Conservation (phyloP, 2,888 invertebrate genomes). For the Morinoia aosen region DNA sequence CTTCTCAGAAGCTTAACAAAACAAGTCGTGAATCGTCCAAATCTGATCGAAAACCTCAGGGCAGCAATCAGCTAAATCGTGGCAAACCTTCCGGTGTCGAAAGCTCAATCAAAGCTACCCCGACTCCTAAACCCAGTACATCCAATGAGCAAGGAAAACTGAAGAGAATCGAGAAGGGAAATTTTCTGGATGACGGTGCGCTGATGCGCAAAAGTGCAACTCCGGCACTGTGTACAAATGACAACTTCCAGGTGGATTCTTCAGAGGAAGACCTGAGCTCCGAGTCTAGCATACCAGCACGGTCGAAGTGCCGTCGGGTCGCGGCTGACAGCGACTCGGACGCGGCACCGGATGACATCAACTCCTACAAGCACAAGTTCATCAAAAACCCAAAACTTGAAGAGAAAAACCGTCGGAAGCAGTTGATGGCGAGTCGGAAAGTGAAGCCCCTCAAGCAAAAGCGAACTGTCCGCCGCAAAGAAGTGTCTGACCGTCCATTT, state of each 20-base stretch:
- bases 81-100: background rate
- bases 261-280: background rate
- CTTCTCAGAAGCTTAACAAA: background rate
- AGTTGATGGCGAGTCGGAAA: background rate
- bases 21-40: background rate
- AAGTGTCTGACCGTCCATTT: background rate
- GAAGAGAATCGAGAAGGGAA: background rate
- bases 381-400: background rate
- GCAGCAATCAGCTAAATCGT: background rate
- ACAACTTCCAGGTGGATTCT: background rate
- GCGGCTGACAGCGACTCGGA: background rate
- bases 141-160: background rate
- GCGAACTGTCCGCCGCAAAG: background rate
- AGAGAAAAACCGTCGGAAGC: constrained; percentile 7
- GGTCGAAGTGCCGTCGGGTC: background rate
- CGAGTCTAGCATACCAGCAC: background rate
- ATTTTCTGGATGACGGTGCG: background rate
- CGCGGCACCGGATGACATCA: background rate
- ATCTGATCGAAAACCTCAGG: background rate
- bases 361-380: background rate
- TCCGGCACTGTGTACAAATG: background rate
- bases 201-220: background rate
- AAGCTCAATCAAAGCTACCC: background rate
- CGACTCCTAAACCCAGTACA: background rate
- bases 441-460: background rate